These are phyloP conservation scores for Pemphigus obesinymphae DNA, from an alignment of 1,140 invertebrate genomes.

Conservation along the genomic window DNA sequence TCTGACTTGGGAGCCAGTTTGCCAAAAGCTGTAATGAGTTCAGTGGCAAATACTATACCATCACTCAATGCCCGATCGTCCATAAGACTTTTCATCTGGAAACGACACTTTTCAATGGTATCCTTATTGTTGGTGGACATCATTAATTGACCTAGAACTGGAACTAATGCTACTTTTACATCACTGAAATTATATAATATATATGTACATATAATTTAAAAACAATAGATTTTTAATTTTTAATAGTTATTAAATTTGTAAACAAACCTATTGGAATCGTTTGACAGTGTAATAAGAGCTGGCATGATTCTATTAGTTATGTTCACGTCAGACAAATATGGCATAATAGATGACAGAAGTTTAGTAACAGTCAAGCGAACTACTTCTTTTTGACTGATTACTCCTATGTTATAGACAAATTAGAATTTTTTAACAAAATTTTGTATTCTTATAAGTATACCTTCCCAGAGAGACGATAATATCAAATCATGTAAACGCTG, in stretches of 20 bases:
- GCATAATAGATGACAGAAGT: conserved; percentile 59
- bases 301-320: conserved; percentile 61
- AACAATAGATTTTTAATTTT: background rate
- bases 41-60: conserved; percentile 52
- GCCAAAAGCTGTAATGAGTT: conserved; percentile 55
- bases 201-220: background rate
- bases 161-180: conserved; percentile 62
- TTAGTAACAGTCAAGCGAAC: conserved; percentile 59
- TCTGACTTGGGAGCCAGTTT: conserved; percentile 55
- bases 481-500: conserved; percentile 44
- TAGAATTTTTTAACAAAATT: background rate
- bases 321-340: conserved; percentile 57
- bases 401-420: conserved; percentile 52
- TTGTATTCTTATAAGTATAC: conserved; percentile 51
- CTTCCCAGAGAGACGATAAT: conserved; percentile 65
- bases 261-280: conserved; percentile 64
- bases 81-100: conserved; percentile 66
- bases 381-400: conserved; percentile 60
- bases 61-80: conserved; percentile 55
- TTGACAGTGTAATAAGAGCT: conserved; percentile 66
- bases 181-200: conserved; percentile 53
- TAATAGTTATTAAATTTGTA: background rate
- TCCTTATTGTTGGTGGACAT: conserved; percentile 56
- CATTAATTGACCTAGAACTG: conserved; percentile 62
- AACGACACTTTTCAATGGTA: conserved; percentile 62